A percentile compares a stretch with the other conserved stretches of the same genome.
phyloP scores from a whole-genome alignment of 2,113 vertebrate genomes.

The Neodontobutis hainanensis region DNA sequence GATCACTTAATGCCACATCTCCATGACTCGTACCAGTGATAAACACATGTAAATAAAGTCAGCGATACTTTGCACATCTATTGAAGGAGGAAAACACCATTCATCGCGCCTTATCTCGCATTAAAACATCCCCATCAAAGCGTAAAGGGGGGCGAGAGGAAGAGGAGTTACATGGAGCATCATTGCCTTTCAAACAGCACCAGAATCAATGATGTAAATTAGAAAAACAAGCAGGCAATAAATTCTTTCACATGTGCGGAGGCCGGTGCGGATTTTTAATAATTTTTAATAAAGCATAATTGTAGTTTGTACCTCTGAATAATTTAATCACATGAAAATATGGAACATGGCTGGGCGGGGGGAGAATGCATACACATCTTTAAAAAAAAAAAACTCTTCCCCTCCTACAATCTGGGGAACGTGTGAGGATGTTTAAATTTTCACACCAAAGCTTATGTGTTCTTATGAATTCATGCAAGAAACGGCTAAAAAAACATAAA shows the following conservation, averaged over 20 bases:
- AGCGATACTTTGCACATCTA: conserved; percentile 79
- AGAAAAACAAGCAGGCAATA: conserved; percentile 99
- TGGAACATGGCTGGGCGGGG: conserved; percentile 54
- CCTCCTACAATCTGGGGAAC: conserved; percentile 10
- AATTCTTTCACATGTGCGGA: conserved; percentile 96
- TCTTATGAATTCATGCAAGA: not conserved
- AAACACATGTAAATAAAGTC: conserved; percentile 92
- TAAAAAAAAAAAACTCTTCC: conserved; percentile 66
- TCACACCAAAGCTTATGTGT: not conserved
- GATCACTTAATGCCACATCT: conserved; percentile 69
- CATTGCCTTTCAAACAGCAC: conserved; percentile 91
- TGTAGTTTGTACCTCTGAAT: conserved; percentile 99
- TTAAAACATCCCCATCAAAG: conserved; percentile 37
- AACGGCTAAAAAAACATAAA: not conserved
- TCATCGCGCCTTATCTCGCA: conserved; percentile 30
- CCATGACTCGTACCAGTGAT: conserved; percentile 78
- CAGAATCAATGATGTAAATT: conserved; percentile 99
- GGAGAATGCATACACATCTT: conserved; percentile 34
- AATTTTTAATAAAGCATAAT: conserved; percentile 99
- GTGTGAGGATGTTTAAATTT: not conserved
- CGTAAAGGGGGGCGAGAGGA: conserved; percentile 10
- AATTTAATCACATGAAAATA: conserved; percentile 96
- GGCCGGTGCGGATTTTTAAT: conserved; percentile 93
- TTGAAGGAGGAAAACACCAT: conserved; percentile 82
- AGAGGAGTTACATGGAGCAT: conserved; percentile 56